Conservation (phyloP, 2,113 vertebrate genomes). For the Dicaeum eximium region DNA sequence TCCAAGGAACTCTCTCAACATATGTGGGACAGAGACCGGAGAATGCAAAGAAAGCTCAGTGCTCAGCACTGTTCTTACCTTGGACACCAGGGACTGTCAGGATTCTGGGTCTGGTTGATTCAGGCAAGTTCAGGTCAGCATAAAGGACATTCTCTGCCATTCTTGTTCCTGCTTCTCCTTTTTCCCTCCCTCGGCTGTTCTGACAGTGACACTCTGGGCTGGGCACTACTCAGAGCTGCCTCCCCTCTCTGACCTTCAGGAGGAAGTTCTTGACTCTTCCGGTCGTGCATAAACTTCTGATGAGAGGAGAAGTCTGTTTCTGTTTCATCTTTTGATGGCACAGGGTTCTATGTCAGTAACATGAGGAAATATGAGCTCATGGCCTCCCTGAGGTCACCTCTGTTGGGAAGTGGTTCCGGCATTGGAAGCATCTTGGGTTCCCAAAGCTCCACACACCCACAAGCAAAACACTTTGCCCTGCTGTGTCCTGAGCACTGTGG, state of each 20-base stretch:
- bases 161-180: not conserved
- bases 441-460: no score
- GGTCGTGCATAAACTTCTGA: rapidly evolving
- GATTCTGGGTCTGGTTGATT: not conserved
- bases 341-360: not conserved
- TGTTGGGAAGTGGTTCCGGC: not conserved
- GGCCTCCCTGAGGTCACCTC: rapidly evolving
- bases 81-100: not conserved
- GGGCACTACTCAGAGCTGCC: not conserved
- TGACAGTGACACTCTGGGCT: not conserved
- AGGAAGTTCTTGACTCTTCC: not conserved
- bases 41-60: not conserved
- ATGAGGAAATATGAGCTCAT: not conserved
- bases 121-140: not conserved
- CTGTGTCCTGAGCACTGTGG: not conserved
- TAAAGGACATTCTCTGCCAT: constrained; percentile 6
- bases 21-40: not conserved
- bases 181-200: not conserved
- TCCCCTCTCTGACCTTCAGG: not conserved
- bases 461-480: not conserved
- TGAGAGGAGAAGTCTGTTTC: not conserved
- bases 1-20: not conserved
- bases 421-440: not conserved
- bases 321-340: not conserved
- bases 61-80: not conserved